phyloP scores from a whole-genome alignment of 2,888 invertebrate genomes.

The Flexamia atlantica region DNA sequence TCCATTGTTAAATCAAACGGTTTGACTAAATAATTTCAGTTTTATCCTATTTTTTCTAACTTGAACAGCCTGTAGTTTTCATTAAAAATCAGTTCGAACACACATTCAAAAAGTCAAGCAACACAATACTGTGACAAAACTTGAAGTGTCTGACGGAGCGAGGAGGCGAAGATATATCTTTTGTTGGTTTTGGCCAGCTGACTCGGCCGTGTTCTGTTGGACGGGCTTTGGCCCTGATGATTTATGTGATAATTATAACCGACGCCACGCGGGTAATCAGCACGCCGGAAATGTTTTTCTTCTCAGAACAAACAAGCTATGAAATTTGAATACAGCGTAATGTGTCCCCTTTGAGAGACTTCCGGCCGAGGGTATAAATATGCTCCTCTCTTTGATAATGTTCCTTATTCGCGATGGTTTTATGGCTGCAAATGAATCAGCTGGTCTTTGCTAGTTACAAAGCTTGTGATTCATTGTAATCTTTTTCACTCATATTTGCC shows the following conservation, averaged over 20 bases:
- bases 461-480: too few relatives aligned
- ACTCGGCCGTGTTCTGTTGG: neutral
- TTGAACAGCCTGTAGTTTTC: too few relatives aligned
- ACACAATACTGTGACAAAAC: neutral
- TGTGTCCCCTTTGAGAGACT: constrained; percentile 32
- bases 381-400: neutral
- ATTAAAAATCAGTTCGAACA: too few relatives aligned
- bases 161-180: neutral
- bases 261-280: constrained; percentile 26
- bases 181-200: constrained; percentile 13
- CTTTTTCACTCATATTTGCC: too few relatives aligned
- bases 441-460: too few relatives aligned
- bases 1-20: too few relatives aligned
- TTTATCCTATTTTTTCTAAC: too few relatives aligned
- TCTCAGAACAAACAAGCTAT: constrained; percentile 35
- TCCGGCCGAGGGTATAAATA: constrained; percentile 26
- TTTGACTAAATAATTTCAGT: too few relatives aligned
- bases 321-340: constrained; percentile 38
- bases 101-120: too few relatives aligned
- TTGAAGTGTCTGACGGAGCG: neutral
- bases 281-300: constrained; percentile 46
- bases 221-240: neutral
- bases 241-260: constrained; percentile 50
- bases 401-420: neutral
- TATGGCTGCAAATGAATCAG: too few relatives aligned